phyloP scores from a whole-genome alignment of 2,797 vertebrate species.

The Anguilla anguilla region DNA sequence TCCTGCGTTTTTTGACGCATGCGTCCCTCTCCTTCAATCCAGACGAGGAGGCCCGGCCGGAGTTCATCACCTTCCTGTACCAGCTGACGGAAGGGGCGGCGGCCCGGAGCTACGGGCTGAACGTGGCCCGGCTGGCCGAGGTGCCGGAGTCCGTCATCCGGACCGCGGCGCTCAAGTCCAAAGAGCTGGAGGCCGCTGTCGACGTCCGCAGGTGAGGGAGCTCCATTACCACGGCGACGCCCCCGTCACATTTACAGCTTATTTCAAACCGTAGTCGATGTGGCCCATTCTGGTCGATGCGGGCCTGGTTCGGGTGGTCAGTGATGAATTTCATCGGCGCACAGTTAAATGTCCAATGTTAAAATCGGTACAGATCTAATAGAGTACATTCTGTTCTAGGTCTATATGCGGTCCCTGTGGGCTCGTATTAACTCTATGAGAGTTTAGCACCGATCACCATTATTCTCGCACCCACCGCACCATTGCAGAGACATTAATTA shows the following conservation, averaged over 20 bases:
- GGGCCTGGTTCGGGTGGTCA: neutral
- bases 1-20: neutral
- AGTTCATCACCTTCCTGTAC: constrained; percentile 95
- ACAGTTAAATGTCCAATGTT: neutral
- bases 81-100: constrained; percentile 88
- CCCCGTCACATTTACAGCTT: neutral
- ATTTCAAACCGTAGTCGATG: neutral
- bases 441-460: neutral
- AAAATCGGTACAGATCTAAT: neutral
- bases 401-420: neutral
- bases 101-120: constrained; percentile 90
- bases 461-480: constrained; percentile 28
- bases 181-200: constrained; percentile 82
- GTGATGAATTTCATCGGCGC: neutral
- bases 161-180: constrained; percentile 85
- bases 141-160: constrained; percentile 83
- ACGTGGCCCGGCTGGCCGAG: constrained; percentile 90
- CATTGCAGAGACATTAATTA: constrained; percentile 40
- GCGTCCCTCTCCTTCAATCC: constrained; percentile 42
- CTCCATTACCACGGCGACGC: neutral
- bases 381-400: too few relatives aligned
- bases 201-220: constrained; percentile 80
- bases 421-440: neutral
- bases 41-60: constrained; percentile 75
- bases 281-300: neutral